Base-by-base conservation (phyloP, 2,888 invertebrate species). In the Anaspis maculata region DNA sequence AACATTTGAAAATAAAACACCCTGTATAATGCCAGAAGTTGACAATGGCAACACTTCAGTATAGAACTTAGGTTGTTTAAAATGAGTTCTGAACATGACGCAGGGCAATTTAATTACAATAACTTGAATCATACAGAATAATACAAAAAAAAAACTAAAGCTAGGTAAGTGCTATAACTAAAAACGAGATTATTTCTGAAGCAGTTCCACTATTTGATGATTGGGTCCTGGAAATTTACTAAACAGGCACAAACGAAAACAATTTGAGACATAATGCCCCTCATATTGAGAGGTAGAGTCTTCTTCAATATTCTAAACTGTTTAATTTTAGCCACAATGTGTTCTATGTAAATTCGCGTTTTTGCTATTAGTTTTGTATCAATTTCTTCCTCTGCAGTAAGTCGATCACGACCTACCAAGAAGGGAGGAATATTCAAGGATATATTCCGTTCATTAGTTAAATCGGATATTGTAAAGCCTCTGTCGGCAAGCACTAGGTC, bases 401-500 rank as follows among this genome's bases (percentile, higher is more conserved):
- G 41, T 25, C 37, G 31, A 15, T 33, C 22, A 31, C 44, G 19
- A 19, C 47, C 42, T 7, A 37, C 43, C 27, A 45, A 44, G 41
- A 49, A 49, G 15, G 48, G 39, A 16, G 47, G 44, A 34, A 50
- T 49, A 39, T 48, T 46, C 11, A 50, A 32, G 34, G 34, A 26
- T 13, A 37, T 46, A 36, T 37, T 25, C 27, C 35, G 41, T 11
- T 31, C 24, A 31, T 48, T 40, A 29, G 41, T 19, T 45, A 14
- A 19, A 9, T 19, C 19, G 5, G 31, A 28, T 27, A 49, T 33
- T 9, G 42, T 45, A 30, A 50, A 46, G 15, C 49, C 49, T 36
- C 45, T 23, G 34, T 50, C 48, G 21, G 44, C 48, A n/a, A 49
- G 23, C 25, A 49, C 43, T 30, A 50, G 31, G 41, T 50, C 49